A percentile compares a stretch with the other conserved stretches of the same genome.
These are phyloP conservation scores for Phalera bucephala DNA, from an alignment of 2,888 invertebrate species.

Conservation along the genomic window DNA sequence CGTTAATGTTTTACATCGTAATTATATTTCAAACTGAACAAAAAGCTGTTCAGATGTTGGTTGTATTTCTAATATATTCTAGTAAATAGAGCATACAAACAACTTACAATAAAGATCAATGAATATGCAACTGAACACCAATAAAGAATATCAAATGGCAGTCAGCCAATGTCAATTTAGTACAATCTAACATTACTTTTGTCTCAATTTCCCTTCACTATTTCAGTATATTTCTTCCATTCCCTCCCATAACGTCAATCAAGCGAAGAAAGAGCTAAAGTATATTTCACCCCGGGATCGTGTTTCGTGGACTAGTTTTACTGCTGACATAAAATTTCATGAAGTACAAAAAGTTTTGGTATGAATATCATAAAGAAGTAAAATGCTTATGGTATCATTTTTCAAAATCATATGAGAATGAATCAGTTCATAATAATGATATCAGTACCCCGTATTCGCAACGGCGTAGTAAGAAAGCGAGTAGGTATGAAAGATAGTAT, in stretches of 20 bases:
- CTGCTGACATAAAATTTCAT: constrained; percentile 44
- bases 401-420: no score
- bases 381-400: no score
- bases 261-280: constrained; percentile 22
- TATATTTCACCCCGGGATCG: constrained; percentile 35
- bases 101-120: background rate
- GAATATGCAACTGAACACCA: background rate
- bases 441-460: no score
- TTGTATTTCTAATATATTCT: no score
- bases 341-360: no score
- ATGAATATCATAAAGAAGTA: no score
- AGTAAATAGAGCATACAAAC: background rate
- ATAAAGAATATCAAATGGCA: constrained; percentile 20
- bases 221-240: background rate
- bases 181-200: constrained; percentile 21
- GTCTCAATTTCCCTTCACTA: constrained; percentile 21
- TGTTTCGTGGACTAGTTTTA: constrained; percentile 33
- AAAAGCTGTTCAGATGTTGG: no score
- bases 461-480: no score
- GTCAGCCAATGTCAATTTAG: constrained; percentile 20
- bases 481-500: no score
- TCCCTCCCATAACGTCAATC: constrained; percentile 32
- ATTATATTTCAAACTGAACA: no score
- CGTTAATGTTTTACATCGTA: no score
- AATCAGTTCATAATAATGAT: no score